A percentile compares a stretch with the other conserved stretches of the same genome.
phyloP scores from a whole-genome alignment of 1,140 invertebrate genomes.

The Tigriopus japonicus region DNA sequence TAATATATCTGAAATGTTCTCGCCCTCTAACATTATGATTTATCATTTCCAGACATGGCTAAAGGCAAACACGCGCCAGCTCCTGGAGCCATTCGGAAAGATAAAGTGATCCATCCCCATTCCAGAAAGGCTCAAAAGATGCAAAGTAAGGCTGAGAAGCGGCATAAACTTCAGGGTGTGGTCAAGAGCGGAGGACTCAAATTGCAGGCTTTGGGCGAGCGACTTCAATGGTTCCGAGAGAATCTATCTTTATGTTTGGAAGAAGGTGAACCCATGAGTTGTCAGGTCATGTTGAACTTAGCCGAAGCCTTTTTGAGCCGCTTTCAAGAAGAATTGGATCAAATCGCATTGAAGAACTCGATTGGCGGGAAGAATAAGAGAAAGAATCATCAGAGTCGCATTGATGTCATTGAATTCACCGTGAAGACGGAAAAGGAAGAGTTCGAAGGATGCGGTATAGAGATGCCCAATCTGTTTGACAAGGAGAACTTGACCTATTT shows the following conservation, averaged over 20 bases:
- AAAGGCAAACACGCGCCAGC: conserved; percentile 12
- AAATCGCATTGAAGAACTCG: conserved; percentile 5
- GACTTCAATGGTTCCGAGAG: conserved; percentile 11
- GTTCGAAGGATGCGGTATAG: conserved; percentile 1
- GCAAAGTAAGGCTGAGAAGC: conserved; percentile 2
- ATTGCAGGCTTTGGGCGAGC: background rate
- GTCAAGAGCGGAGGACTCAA: background rate
- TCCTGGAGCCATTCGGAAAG: background rate
- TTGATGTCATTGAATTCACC: conserved; percentile 6
- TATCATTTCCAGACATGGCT: conserved; percentile 4
- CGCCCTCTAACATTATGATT: too few relatives aligned
- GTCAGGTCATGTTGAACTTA: background rate
- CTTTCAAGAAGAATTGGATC: conserved; percentile 3
- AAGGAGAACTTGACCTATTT: background rate
- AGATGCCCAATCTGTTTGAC: conserved; percentile 7
- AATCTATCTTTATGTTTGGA: background rate
- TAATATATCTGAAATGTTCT: too few relatives aligned
- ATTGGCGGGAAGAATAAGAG: background rate
- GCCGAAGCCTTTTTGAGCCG: conserved; percentile 1
- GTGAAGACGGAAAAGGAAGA: background rate
- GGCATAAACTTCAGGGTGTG: background rate
- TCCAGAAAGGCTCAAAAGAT: conserved; percentile 4
- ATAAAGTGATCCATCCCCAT: conserved; percentile 12
- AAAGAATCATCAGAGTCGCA: background rate
- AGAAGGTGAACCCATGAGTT: background rate